phyloP scores from a whole-genome alignment of 2,888 invertebrate species.

The Phymatocera aterrima region DNA sequence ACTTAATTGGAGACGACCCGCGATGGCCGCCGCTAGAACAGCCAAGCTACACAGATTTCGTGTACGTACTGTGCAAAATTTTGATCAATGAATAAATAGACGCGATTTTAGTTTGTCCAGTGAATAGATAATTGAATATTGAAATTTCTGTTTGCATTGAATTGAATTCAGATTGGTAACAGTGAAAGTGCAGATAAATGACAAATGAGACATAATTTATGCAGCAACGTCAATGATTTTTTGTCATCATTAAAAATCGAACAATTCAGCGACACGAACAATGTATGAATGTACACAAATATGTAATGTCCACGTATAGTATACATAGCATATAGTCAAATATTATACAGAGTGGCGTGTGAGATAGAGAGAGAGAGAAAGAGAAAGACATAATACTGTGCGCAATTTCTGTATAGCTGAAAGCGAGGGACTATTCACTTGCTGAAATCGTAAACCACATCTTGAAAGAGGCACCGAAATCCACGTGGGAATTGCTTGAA shows the following conservation, averaged over 20 bases:
- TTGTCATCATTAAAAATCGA: slow-evolving; percentile 8
- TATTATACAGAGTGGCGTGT: slow-evolving; percentile 49
- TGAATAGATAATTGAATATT: not conserved
- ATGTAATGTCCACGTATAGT: slow-evolving; percentile 50
- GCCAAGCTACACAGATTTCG: not conserved
- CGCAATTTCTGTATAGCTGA: slow-evolving; percentile 16
- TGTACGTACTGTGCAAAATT: not conserved
- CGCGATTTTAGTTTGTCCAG: not conserved
- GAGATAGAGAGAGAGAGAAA: too few relatives aligned
- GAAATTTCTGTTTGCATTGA: slow-evolving; percentile 1
- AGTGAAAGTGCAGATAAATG: slow-evolving; percentile 46
- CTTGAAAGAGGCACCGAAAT: too few relatives aligned
- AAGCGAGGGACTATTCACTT: too few relatives aligned
- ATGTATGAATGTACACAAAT: slow-evolving; percentile 48
- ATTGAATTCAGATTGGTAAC: not conserved
- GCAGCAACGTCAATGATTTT: too few relatives aligned
- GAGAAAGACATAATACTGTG: slow-evolving; percentile 26
- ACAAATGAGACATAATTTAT: slow-evolving; percentile 47
- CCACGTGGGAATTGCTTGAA: too few relatives aligned
- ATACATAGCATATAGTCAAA: slow-evolving; percentile 49
- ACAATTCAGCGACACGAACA: slow-evolving; percentile 10
- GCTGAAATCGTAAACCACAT: too few relatives aligned
- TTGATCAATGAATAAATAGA: not conserved
- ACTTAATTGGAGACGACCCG: not conserved
- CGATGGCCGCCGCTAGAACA: not conserved